Evolutionary conservation across 1,140 invertebrate species (phyloP).

Genomic region (Dermatophagoides farinae): DNA sequence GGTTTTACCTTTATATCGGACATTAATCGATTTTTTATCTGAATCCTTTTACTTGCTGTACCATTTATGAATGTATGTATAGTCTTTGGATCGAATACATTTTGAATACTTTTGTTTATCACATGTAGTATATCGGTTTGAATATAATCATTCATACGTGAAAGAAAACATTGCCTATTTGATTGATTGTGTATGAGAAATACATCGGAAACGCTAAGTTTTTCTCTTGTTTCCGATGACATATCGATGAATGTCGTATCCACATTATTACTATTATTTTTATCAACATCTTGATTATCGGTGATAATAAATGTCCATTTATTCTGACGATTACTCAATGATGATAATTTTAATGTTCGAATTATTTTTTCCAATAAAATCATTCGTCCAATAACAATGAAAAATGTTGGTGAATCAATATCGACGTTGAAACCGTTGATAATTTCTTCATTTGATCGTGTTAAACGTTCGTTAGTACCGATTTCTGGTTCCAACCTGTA

Average conservation of each 20-base stretch:
- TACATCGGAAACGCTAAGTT: not conserved
- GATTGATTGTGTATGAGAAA: not conserved
- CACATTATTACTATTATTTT: no score
- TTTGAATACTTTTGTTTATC: not conserved
- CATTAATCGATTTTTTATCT: constrained; percentile 11
- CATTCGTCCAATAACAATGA: not conserved
- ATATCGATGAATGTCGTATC: no score
- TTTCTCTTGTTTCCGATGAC: not conserved
- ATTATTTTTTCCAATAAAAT: constrained; percentile 1
- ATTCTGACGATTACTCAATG: not conserved
- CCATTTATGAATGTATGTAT: no score
- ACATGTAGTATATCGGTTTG: not conserved
- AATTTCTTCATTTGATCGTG: no score
- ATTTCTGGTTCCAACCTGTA: no score
- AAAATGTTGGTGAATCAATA: no score
- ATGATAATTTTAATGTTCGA: not conserved
- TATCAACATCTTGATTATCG: no score
- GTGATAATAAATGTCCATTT: constrained; percentile 1
- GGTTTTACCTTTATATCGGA: constrained; percentile 8
- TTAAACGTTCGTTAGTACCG: no score
- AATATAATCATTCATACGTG: not conserved
- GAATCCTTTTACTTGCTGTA: not conserved
- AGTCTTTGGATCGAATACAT: not conserved
- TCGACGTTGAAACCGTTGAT: no score
- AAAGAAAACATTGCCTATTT: not conserved